A percentile compares a stretch with the other conserved stretches of the same genome.
Evolutionary conservation across 2,113 vertebrate genomes (phyloP).

Genomic region (Odocoileus virginianus): DNA sequence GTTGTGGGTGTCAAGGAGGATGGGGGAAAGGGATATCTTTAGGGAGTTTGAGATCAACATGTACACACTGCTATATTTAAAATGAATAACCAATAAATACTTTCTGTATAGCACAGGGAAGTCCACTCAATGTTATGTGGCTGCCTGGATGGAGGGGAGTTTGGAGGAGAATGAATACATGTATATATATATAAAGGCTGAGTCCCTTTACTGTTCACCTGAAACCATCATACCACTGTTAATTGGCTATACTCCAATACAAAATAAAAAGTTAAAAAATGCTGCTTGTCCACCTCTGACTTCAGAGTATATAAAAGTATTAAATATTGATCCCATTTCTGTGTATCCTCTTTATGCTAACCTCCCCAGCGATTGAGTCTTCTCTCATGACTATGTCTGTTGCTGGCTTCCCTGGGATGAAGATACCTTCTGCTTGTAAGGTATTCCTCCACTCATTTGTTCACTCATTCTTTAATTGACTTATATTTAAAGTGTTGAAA

Average conservation of each 20-base stretch:
- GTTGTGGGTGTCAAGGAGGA: not conserved
- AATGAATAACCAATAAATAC: not conserved
- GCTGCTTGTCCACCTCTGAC: not conserved
- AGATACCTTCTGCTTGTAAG: not conserved
- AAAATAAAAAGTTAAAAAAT: not conserved
- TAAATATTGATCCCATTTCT: not conserved
- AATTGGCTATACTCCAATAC: not conserved
- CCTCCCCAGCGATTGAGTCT: not conserved
- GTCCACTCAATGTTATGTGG: not conserved
- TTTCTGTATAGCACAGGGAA: not conserved
- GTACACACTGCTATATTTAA: not conserved
- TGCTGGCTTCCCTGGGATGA: not conserved
- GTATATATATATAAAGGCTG: not conserved
- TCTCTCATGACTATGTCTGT: not conserved
- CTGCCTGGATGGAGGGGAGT: not conserved
- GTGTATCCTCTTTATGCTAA: not conserved
- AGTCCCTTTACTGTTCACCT: not conserved
- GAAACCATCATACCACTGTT: not conserved
- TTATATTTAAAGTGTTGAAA: not conserved
- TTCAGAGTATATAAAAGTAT: not conserved
- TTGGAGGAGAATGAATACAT: not conserved
- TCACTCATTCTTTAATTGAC: not conserved
- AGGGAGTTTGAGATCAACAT: not conserved
- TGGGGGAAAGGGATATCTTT: not conserved
- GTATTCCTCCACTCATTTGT: not conserved